Percentiles rank a stretch among this genome's conserved stretches.
Evolutionary conservation across 1,140 invertebrate species (phyloP).

Genomic region (Paraescarpia echinospica): DNA sequence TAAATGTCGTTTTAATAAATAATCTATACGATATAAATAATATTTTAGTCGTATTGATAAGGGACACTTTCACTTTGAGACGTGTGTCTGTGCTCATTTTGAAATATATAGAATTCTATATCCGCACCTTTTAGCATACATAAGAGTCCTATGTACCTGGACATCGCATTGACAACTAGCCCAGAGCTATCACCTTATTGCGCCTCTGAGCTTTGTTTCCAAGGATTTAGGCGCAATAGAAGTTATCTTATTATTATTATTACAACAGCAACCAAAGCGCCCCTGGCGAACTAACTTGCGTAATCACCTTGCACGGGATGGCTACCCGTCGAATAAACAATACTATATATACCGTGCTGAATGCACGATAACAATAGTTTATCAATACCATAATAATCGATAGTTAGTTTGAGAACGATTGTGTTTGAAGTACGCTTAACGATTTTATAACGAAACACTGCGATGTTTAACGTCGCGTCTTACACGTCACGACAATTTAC

Average conservation of each 20-base stretch:
- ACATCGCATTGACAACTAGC: background rate
- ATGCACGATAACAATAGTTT: background rate
- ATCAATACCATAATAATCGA: background rate
- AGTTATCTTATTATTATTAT: no score
- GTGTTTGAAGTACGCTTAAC: background rate
- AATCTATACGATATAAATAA: background rate
- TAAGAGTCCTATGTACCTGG: background rate
- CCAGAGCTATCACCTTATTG: no score
- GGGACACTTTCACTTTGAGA: background rate
- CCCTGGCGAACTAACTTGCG: background rate
- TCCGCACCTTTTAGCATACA: background rate
- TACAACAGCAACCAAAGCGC: no score
- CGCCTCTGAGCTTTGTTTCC: no score
- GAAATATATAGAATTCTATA: background rate
- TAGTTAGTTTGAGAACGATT: background rate
- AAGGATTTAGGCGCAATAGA: no score
- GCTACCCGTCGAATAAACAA: background rate
- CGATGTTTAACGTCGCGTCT: background rate
- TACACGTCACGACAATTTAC: background rate
- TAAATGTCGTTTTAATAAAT: background rate
- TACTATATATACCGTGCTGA: background rate
- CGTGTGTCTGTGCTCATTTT: background rate
- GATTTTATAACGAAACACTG: background rate
- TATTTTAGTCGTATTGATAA: no score
- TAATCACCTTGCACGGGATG: background rate